These are phyloP conservation scores for Epinotia ramella DNA, from an alignment of 2,888 invertebrate genomes.

Conservation along the genomic window DNA sequence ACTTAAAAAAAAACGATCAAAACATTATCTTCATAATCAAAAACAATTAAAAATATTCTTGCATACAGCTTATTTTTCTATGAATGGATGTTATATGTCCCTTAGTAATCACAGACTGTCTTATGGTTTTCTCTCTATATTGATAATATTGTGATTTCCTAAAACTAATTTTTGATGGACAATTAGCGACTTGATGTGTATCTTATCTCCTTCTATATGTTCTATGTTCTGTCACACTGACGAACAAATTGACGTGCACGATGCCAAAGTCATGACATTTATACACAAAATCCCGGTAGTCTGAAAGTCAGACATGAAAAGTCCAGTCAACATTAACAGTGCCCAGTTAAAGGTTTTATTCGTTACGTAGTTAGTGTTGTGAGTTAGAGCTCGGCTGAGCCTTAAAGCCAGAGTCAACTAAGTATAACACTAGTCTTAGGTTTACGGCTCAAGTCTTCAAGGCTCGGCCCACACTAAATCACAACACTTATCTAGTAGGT, in stretches of 20 bases:
- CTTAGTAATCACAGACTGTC: conserved; percentile 44
- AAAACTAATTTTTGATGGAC: conserved; percentile 49
- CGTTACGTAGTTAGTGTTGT: no score
- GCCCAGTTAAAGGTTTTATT: no score
- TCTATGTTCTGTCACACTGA: conserved; percentile 60
- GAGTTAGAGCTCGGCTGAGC: no score
- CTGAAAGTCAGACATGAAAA: neutral
- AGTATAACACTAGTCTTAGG: no score
- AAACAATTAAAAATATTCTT: conserved; percentile 16
- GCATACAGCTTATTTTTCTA: conserved; percentile 32
- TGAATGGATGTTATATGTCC: conserved; percentile 49
- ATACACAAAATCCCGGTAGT: conserved; percentile 16
- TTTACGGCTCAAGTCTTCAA: no score
- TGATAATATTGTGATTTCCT: conserved; percentile 37
- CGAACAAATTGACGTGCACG: conserved; percentile 60
- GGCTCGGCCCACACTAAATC: no score
- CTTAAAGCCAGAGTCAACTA: no score
- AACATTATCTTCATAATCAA: no score
- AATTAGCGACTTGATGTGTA: conserved; percentile 63
- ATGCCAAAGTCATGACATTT: conserved; percentile 43
- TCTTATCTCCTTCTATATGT: conserved; percentile 51
- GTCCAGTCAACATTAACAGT: neutral
- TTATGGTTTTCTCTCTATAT: conserved; percentile 39
- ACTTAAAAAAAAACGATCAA: neutral
- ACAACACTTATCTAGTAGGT: no score